phyloP scores from a whole-genome alignment of 2,113 vertebrate genomes.

The Ptilorrhoa leucosticta region DNA sequence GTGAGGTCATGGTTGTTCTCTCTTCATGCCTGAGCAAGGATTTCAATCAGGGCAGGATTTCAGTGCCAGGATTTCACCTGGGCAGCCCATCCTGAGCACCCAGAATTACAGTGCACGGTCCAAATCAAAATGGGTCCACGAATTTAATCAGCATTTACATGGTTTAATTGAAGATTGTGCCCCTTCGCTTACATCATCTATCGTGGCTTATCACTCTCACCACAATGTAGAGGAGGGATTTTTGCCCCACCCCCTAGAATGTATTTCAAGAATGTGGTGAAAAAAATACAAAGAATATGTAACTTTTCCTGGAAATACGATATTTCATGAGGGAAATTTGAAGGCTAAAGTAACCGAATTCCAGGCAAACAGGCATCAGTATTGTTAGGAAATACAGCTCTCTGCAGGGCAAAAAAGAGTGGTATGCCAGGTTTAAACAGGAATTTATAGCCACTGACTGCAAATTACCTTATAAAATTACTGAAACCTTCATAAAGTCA shows the following conservation, averaged over 20 bases:
- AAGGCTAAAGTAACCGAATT: conserved; percentile 4
- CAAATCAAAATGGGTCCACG: background rate
- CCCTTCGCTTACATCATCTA: background rate
- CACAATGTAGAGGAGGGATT: background rate
- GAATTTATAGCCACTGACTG: conserved; percentile 34
- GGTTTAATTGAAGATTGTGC: background rate
- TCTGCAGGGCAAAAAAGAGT: conserved; percentile 33
- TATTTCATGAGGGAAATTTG: conserved; percentile 23
- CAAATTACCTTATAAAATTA: conserved; percentile 57
- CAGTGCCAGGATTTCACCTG: background rate
- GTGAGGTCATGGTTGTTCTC: background rate
- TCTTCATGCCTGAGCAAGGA: background rate
- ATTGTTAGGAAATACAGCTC: conserved; percentile 47
- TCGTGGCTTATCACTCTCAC: background rate
- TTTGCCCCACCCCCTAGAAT: background rate
- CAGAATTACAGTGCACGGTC: background rate
- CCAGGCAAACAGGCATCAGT: conserved; percentile 16
- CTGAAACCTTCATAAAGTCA: conserved; percentile 29
- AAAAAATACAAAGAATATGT: background rate
- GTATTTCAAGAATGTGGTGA: background rate
- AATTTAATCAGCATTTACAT: background rate
- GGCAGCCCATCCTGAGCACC: background rate
- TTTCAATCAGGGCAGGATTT: background rate
- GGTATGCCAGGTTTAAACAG: background rate
- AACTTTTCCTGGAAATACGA: conserved; percentile 22